Conservation (phyloP, 2,113 vertebrate genomes). For the Clinocottus analis region DNA sequence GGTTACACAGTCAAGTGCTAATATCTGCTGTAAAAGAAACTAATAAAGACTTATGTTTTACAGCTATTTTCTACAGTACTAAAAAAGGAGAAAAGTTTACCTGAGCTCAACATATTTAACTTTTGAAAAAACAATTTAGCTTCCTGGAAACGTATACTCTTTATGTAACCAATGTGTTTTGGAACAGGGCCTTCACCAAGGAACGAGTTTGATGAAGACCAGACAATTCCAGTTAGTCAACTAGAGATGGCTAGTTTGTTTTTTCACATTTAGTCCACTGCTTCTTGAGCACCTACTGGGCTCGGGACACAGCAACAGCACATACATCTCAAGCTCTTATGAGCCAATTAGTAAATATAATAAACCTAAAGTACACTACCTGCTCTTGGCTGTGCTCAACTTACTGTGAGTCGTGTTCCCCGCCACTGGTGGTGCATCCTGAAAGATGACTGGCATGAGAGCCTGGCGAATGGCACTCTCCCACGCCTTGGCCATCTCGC, state of each 20-base stretch:
- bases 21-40: not conserved
- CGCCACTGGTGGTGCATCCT: constrained; percentile 83
- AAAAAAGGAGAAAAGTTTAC: not conserved
- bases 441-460: constrained; percentile 91
- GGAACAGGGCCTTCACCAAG: too few relatives aligned
- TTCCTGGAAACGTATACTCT: not conserved
- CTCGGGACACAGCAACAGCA: not conserved
- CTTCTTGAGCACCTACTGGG: not conserved
- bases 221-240: not conserved
- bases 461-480: constrained; percentile 90
- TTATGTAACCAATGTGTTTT: not conserved
- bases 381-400: constrained; percentile 38
- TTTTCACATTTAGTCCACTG: not conserved
- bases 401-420: constrained; percentile 86
- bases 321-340: not conserved
- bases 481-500: constrained; percentile 87
- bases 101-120: not conserved
- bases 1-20: not conserved
- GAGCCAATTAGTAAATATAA: not conserved
- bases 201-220: too few relatives aligned
- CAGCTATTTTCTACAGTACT: not conserved
- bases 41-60: not conserved
- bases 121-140: not conserved
- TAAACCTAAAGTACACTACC: not conserved
- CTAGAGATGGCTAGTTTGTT: not conserved